A percentile compares a stretch with the other conserved stretches of the same genome.
Evolutionary conservation across 2,888 invertebrate species (phyloP).

Genomic region (Cryptosula pallasiana): DNA sequence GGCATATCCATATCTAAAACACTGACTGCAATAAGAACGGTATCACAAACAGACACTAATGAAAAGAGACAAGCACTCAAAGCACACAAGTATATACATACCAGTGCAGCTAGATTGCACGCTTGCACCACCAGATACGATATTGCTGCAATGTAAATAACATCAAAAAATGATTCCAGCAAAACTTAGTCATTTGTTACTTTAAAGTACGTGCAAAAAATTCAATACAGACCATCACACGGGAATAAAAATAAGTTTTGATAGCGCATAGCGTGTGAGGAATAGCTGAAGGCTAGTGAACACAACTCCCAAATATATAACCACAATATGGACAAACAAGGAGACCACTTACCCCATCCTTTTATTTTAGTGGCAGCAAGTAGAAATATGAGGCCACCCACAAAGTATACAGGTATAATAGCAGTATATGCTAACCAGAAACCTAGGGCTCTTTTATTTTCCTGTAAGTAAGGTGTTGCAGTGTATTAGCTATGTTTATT

Average conservation of each 20-base stretch:
- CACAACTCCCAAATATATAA: too few species aligned
- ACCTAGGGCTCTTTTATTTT: constrained; percentile 24
- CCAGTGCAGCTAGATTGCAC: not conserved
- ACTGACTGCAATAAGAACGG: not conserved
- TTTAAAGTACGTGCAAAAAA: too few species aligned
- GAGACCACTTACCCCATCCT: not conserved
- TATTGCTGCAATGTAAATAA: not conserved
- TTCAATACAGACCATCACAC: too few species aligned
- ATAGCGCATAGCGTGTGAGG: too few species aligned
- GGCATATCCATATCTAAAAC: not conserved
- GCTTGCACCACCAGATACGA: constrained; percentile 4
- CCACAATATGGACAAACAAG: too few species aligned
- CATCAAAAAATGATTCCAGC: too few species aligned
- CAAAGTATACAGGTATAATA: not conserved
- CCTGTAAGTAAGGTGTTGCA: constrained; percentile 14
- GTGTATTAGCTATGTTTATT: too few species aligned
- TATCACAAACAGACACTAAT: not conserved
- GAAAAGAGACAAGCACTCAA: not conserved
- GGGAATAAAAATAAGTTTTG: too few species aligned
- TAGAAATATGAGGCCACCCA: constrained; percentile 11
- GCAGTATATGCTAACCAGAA: constrained; percentile 12
- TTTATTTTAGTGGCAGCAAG: not conserved
- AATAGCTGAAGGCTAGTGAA: too few species aligned
- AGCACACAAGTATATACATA: not conserved
- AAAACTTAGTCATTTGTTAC: too few species aligned